A percentile compares a stretch with the other conserved stretches of the same genome.
These are phyloP conservation scores for Cerastoderma edule DNA, from an alignment of 2,888 invertebrate species.

Conservation along the genomic window DNA sequence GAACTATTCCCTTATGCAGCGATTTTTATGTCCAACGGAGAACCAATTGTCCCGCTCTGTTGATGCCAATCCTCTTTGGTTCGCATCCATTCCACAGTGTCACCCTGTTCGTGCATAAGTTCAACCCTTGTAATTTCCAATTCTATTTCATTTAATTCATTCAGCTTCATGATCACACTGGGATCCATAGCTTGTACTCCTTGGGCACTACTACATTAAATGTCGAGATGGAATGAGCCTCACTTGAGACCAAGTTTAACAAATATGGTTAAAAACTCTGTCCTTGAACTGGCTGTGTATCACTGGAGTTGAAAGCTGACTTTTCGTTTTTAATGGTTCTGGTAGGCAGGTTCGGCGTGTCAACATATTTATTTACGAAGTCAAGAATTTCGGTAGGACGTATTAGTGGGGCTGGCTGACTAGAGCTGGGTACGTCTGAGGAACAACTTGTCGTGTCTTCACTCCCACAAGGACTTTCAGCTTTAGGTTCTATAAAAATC, in stretches of 20 bases:
- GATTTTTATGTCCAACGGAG: slow-evolving; percentile 29
- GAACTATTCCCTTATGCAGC: slow-evolving; percentile 44
- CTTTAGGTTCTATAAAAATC: slow-evolving; percentile 40
- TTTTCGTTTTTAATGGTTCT: slow-evolving; percentile 37
- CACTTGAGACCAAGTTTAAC: slow-evolving; percentile 33
- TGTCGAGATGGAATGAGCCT: not conserved
- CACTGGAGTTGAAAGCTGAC: slow-evolving; percentile 23
- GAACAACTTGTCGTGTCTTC: not conserved
- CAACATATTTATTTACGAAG: slow-evolving; percentile 31
- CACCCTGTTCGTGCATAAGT: slow-evolving; percentile 31
- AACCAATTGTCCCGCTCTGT: slow-evolving; percentile 31
- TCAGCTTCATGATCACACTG: slow-evolving; percentile 35
- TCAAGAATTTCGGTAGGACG: slow-evolving; percentile 9
- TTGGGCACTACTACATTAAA: not conserved
- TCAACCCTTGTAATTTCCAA: slow-evolving; percentile 55
- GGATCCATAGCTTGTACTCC: slow-evolving; percentile 2
- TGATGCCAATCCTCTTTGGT: slow-evolving; percentile 27
- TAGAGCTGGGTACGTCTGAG: slow-evolving; percentile 22
- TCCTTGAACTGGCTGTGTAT: slow-evolving; percentile 34
- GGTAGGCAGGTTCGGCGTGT: slow-evolving; percentile 37
- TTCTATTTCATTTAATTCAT: slow-evolving; percentile 50
- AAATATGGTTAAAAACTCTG: slow-evolving; percentile 46
- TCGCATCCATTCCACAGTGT: slow-evolving; percentile 10
- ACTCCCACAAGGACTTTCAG: slow-evolving; percentile 31
- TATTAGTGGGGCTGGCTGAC: slow-evolving; percentile 41